Percentiles rank a stretch among this genome's conserved stretches.
Conservation (phyloP, 2,113 vertebrate species). For the Brachirus orientalis region DNA sequence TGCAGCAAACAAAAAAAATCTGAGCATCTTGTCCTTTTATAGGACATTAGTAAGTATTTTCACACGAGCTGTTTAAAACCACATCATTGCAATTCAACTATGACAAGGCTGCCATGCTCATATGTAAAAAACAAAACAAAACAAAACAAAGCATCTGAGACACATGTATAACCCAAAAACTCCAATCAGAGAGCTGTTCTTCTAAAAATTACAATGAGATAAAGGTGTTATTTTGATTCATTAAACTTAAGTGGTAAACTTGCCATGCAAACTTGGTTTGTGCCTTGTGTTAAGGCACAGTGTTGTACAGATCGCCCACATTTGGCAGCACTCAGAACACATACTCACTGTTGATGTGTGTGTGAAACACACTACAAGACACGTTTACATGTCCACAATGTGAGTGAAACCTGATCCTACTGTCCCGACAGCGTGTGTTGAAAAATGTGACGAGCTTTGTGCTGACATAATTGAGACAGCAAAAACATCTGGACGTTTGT, state of each 20-base stretch:
- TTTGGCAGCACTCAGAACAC: not conserved
- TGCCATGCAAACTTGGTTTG: no score
- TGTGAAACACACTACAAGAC: not conserved
- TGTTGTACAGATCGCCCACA: not conserved
- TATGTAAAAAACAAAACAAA: not conserved
- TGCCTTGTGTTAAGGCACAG: no score
- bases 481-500: no score
- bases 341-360: no score
- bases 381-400: no score
- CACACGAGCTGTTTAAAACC: not conserved
- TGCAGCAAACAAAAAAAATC: constrained; percentile 3
- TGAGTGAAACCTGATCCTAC: not conserved
- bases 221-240: not conserved
- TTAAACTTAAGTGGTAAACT: constrained; percentile 1
- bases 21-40: not conserved
- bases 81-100: not conserved
- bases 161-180: not conserved
- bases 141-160: not conserved
- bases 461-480: no score
- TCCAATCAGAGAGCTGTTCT: constrained; percentile 8
- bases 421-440: not conserved
- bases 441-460: not conserved
- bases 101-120: not conserved
- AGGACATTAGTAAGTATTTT: not conserved
- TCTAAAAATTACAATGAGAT: constrained; percentile 4